phyloP scores from a whole-genome alignment of 2,797 vertebrate species.

The Emydoidea blandingii region DNA sequence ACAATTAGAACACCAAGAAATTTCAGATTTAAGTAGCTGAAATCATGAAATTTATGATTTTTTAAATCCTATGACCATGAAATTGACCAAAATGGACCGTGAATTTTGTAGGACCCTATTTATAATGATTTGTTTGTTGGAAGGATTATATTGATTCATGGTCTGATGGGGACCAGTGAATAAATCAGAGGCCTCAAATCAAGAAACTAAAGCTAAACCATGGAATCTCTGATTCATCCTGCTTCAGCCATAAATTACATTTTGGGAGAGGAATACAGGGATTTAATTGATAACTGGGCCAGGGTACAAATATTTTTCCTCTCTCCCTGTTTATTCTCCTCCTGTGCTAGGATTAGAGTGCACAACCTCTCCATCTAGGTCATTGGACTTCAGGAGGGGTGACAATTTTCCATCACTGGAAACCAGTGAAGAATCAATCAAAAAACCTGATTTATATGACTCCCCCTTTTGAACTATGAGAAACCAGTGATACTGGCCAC shows the following conservation, averaged over 20 bases:
- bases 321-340: background rate
- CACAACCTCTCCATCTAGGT: background rate
- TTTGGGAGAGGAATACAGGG: background rate
- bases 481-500: background rate
- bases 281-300: background rate
- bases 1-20: too few species aligned
- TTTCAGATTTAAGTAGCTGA: too few species aligned
- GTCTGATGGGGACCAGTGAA: background rate
- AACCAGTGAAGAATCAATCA: background rate
- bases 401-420: background rate
- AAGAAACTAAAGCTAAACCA: background rate
- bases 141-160: background rate
- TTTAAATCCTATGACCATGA: too few species aligned
- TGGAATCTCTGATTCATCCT: background rate
- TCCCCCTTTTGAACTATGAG: background rate
- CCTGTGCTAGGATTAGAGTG: background rate
- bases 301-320: fast-evolving
- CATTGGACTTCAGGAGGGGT: background rate
- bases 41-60: too few species aligned
- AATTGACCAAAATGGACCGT: too few species aligned
- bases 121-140: background rate
- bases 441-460: background rate
- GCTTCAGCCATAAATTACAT: background rate
- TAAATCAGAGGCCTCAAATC: background rate
- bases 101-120: too few species aligned